Base-by-base conservation (phyloP, 2,113 vertebrate species). In the Dryoscopus gambensis region DNA sequence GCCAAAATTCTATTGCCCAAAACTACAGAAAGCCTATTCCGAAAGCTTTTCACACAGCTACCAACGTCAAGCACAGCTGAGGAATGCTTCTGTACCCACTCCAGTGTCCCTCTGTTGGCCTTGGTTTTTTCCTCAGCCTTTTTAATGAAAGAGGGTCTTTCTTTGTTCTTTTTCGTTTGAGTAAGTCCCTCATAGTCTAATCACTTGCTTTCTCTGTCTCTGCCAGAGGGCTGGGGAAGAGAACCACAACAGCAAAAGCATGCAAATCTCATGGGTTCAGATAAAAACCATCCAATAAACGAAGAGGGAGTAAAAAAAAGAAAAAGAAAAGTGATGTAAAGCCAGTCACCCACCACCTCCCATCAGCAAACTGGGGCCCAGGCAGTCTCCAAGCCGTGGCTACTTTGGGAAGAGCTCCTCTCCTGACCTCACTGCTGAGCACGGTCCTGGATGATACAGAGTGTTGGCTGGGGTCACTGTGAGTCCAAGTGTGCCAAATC, bases 141-240 rank as follows among this genome's bases (percentile, higher is more conserved):
- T 63, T 33, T 44, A 53, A 21, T 23, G n/a, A 71, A 75, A 49
- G 4, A 15, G 7, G 3, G 2, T 7, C 1, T 53, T 4, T 10
- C 2, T 57, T 4, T 0, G 0, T 15, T 53, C 56, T 46, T 5
- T 73, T 76, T 53, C 16, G 12, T 40, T 39, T 55, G 13, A 10
- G 7, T 44, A 15, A 40, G 7, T 59, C 11, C 2, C 16, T 64
- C 0, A 0, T 18, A 18, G 6, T 25, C 8, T 60, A 74, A 22
- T 7, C 16, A 17, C 7, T 15, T 35, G 10, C 13, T 83, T 70
- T 19, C 3, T 55, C 8, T 60, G 35, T 30, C 16, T 24, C 20
- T 65, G 7, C 10, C 28, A 64, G 62, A 56, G 19, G 17, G 6
- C 7, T 35, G 14, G 37, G 33, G 19, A 50, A 76, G 25, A 62